Percentiles rank a stretch among this genome's conserved stretches.
Conservation (phyloP, 2,888 invertebrate genomes). For the Agrypnus murinus region DNA sequence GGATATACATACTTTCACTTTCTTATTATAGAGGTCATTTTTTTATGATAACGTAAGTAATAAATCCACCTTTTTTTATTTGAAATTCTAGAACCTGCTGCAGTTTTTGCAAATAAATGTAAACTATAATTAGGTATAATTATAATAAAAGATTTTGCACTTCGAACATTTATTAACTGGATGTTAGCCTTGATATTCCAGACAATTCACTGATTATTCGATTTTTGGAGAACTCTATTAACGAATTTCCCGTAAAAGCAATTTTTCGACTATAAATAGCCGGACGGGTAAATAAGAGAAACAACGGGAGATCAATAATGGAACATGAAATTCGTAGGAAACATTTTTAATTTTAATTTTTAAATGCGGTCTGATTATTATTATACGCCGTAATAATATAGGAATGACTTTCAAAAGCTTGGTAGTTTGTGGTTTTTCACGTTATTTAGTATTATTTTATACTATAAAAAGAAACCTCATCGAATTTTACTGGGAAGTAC, state of each 20-base stretch:
- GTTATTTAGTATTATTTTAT: neutral
- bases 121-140: too few relatives aligned
- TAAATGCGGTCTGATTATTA: neutral
- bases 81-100: too few relatives aligned
- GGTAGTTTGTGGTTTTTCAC: neutral
- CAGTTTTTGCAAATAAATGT: too few relatives aligned
- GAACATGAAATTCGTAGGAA: neutral
- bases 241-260: slow-evolving; percentile 7
- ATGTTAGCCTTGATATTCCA: too few relatives aligned
- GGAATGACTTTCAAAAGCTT: slow-evolving; percentile 9
- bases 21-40: too few relatives aligned
- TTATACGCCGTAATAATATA: too few relatives aligned
- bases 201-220: neutral
- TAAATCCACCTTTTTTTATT: too few relatives aligned
- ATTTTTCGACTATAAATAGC: slow-evolving; percentile 8
- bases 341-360: slow-evolving; percentile 2
- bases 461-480: neutral
- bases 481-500: neutral
- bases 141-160: too few relatives aligned
- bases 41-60: too few relatives aligned
- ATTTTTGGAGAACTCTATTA: slow-evolving; percentile 2
- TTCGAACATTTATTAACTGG: too few relatives aligned
- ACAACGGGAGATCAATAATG: neutral
- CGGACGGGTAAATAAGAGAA: slow-evolving; percentile 10
- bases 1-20: too few relatives aligned